These are phyloP conservation scores for Epirrhoe tristata DNA, from an alignment of 2,888 invertebrate species.

Conservation along the genomic window DNA sequence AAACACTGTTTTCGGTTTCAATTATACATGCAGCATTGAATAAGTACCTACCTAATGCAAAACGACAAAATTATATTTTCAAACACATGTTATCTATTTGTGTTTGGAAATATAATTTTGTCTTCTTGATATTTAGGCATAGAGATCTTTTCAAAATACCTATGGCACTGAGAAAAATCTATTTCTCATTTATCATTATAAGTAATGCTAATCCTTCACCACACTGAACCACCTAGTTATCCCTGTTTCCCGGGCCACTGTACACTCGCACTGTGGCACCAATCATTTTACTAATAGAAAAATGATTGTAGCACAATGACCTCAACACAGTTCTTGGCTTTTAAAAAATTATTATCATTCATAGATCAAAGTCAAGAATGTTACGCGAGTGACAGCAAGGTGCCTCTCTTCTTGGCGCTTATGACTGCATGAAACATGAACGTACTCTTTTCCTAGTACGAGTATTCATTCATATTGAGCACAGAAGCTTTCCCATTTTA, in stretches of 20 bases:
- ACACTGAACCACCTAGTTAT: no score
- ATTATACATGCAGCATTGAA: neutral
- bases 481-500: constrained; percentile 34
- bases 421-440: constrained; percentile 1
- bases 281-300: no score
- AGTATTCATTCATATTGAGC: constrained; percentile 18
- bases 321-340: neutral
- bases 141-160: no score
- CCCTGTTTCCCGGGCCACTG: no score
- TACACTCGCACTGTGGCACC: no score
- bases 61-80: neutral
- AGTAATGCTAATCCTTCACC: no score
- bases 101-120: no score
- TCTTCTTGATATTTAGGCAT: no score
- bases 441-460: constrained; percentile 9
- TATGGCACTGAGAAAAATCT: no score
- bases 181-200: no score
- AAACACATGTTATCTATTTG: neutral
- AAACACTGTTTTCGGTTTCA: constrained; percentile 6
- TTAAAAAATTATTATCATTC: neutral
- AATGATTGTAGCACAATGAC: neutral
- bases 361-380: constrained; percentile 2
- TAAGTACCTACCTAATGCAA: no score
- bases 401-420: neutral
- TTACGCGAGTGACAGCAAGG: constrained; percentile 9